A percentile compares a stretch with the other conserved stretches of the same genome.
These are phyloP conservation scores for Leptinotarsa haldemani DNA, from an alignment of 2,888 invertebrate genomes.

Conservation along the genomic window DNA sequence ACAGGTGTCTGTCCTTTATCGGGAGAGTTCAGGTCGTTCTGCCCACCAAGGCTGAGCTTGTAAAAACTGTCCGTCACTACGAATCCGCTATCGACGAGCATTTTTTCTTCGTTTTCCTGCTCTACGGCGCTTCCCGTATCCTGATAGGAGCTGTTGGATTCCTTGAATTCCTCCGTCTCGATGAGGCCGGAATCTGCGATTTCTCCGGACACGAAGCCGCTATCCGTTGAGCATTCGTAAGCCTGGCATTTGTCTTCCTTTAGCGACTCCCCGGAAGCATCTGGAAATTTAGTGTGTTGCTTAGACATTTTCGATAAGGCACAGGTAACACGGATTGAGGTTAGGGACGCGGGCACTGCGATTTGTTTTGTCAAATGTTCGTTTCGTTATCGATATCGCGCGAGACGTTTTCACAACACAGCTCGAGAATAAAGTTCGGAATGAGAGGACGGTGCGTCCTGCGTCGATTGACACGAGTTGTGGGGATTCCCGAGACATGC, in stretches of 20 bases:
- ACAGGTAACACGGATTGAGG: background rate
- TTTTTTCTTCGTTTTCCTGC: constrained; percentile 55
- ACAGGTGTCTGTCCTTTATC: constrained; percentile 45
- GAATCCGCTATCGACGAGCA: constrained; percentile 77
- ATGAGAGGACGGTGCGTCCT: background rate
- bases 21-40: constrained; percentile 61
- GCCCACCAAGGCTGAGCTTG: constrained; percentile 67
- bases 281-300: constrained; percentile 53
- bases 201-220: constrained; percentile 58
- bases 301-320: constrained; percentile 45
- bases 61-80: constrained; percentile 73
- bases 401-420: background rate
- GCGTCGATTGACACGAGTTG: background rate
- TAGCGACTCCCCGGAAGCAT: constrained; percentile 54
- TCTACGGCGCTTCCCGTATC: constrained; percentile 36
- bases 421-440: background rate
- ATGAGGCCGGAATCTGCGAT: constrained; percentile 41
- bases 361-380: background rate
- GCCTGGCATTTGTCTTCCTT: constrained; percentile 51
- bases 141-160: constrained; percentile 24
- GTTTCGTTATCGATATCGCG: constrained; percentile 12
- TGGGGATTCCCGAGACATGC: constrained; percentile 28
- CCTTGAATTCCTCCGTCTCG: constrained; percentile 34
- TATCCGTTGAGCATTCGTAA: constrained; percentile 58
- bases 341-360: background rate